Evolutionary conservation across 2,888 invertebrate species (phyloP).

Genomic region (Drosophila picticornis): DNA sequence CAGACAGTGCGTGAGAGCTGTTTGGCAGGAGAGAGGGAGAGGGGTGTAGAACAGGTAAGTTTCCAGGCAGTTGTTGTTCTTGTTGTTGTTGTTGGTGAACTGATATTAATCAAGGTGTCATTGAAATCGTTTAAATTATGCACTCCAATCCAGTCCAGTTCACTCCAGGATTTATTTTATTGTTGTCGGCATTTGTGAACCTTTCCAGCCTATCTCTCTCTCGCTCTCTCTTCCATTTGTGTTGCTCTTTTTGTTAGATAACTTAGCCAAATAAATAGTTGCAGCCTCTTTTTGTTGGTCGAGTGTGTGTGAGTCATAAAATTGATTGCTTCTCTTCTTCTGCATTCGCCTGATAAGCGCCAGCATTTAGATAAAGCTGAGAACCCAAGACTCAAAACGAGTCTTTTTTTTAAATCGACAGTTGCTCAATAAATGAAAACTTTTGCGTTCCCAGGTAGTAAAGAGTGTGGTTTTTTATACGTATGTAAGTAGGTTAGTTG

Average conservation of each 20-base stretch:
- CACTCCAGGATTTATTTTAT: slow-evolving; percentile 32
- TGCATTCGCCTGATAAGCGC: slow-evolving; percentile 70
- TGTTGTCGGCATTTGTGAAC: slow-evolving; percentile 60
- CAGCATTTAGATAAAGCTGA: slow-evolving; percentile 73
- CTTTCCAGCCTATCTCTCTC: slow-evolving; percentile 14
- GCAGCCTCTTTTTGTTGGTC: slow-evolving; percentile 59
- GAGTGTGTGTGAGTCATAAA: slow-evolving; percentile 72
- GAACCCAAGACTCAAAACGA: slow-evolving; percentile 7
- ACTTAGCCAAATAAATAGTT: slow-evolving; percentile 59
- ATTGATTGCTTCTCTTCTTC: slow-evolving; percentile 48
- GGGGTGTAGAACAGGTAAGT: slow-evolving; percentile 41
- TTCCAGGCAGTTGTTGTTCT: slow-evolving; percentile 27
- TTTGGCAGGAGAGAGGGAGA: not conserved
- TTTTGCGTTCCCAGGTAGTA: slow-evolving; percentile 29
- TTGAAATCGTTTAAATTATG: slow-evolving; percentile 84
- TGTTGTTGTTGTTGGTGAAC: slow-evolving; percentile 52
- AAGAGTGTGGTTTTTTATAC: not conserved
- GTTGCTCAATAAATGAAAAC: slow-evolving; percentile 40
- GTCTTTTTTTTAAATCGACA: slow-evolving; percentile 36
- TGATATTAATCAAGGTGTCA: slow-evolving; percentile 85
- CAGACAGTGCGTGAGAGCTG: slow-evolving; percentile 8
- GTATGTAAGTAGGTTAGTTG: slow-evolving; percentile 47
- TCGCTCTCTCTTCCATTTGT: not conserved
- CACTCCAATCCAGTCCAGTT: slow-evolving; percentile 62
- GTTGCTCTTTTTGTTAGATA: slow-evolving; percentile 48